Evolutionary conservation across 2,888 invertebrate genomes (phyloP).

Genomic region (Lasioglossum calceatum): DNA sequence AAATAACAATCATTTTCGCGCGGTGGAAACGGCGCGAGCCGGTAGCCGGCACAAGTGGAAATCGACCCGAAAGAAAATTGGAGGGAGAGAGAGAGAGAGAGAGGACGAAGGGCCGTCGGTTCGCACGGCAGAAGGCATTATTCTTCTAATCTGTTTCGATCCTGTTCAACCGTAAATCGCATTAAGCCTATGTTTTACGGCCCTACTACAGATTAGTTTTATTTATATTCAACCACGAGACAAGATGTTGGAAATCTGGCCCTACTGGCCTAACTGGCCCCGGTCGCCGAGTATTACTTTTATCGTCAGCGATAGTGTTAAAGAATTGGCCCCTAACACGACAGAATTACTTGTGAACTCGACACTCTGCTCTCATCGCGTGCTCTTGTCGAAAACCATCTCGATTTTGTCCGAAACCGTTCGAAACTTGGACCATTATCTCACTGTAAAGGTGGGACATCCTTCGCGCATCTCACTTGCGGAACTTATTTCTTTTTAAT

Average conservation of each 20-base stretch:
- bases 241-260: slow-evolving; percentile 30
- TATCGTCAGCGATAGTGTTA: slow-evolving; percentile 56
- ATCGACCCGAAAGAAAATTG: not conserved
- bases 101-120: slow-evolving; percentile 12
- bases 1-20: slow-evolving; percentile 71
- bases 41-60: not conserved
- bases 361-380: not conserved
- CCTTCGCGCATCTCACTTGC: too few species aligned
- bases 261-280: slow-evolving; percentile 1
- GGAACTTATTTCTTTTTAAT: too few species aligned
- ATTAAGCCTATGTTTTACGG: slow-evolving; percentile 54
- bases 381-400: slow-evolving; percentile 30
- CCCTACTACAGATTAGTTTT: slow-evolving; percentile 55
- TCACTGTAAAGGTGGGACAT: too few species aligned
- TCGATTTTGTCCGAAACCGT: slow-evolving; percentile 15
- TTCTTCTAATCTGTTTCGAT: slow-evolving; percentile 64
- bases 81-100: not conserved
- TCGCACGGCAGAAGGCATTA: slow-evolving; percentile 48
- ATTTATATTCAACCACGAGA: slow-evolving; percentile 52
- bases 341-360: slow-evolving; percentile 48
- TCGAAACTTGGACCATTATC: slow-evolving; percentile 26
- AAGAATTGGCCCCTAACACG: slow-evolving; percentile 59
- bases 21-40: slow-evolving; percentile 20
- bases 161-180: slow-evolving; percentile 57
- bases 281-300: slow-evolving; percentile 39